Conservation (phyloP, 2,797 vertebrate genomes). For the Leptoclinus maculatus region DNA sequence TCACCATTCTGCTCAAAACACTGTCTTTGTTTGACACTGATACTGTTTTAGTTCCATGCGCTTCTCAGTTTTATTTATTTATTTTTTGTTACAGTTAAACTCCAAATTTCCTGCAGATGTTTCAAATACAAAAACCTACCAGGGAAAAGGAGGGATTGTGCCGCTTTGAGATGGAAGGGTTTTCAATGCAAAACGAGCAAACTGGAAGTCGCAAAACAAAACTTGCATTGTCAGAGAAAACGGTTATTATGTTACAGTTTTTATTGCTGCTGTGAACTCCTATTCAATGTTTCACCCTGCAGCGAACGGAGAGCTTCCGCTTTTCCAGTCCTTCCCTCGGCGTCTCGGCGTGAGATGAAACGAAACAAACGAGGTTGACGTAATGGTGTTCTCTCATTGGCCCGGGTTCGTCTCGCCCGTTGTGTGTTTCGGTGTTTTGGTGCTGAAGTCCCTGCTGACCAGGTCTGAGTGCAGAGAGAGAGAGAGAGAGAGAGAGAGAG, state of each 20-base stretch:
- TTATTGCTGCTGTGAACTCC: neutral
- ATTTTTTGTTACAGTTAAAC: neutral
- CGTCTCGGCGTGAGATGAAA: neutral
- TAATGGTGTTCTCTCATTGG: neutral
- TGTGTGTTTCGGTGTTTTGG: constrained; percentile 13
- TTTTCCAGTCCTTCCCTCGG: neutral
- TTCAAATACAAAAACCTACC: neutral
- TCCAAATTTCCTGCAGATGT: neutral
- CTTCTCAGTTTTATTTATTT: too few relatives aligned
- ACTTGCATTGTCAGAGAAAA: neutral
- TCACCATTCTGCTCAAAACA: neutral
- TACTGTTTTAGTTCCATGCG: too few relatives aligned
- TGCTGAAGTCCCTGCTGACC: constrained; percentile 19
- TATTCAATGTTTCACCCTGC: neutral
- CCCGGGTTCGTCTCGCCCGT: neutral
- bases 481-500: neutral
- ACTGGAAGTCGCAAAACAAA: neutral
- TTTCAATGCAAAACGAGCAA: neutral
- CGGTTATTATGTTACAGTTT: too few relatives aligned
- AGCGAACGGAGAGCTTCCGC: neutral
- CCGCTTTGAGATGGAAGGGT: neutral
- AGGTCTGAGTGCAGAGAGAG: constrained; percentile 11
- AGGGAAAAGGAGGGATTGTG: neutral
- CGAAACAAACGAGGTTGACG: neutral
- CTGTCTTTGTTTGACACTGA: too few relatives aligned